Evolutionary conservation across 1,140 invertebrate species (phyloP), one percentile per base, ranked within the genome.

Genomic region (Plectus sambesii): DNA sequence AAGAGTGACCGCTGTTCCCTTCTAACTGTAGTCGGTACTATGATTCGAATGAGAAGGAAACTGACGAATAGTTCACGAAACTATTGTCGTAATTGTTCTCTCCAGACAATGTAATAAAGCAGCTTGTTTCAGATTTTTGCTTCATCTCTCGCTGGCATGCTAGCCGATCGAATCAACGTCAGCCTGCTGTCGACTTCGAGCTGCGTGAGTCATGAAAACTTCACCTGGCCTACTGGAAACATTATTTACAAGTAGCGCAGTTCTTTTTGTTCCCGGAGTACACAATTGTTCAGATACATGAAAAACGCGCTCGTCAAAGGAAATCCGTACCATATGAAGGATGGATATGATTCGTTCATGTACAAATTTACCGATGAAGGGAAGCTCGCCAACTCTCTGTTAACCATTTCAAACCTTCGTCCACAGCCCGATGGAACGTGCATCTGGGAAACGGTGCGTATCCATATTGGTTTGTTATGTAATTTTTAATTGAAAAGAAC

Each of bases 291-390:
- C 40, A 56, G 63, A 22, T 47, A 57, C 26, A 62, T 64, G 62
- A 51, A 53, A 40, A 35, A n/a, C 5, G 45, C 53, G n/a, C 60
- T 61, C 19, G 42, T 64, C 0, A 64, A 64, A 42, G 60, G 62
- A 15, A 64, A 64, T 53, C 62, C 63, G 2, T 60, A 61, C 37
- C 63, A 64, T 38, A 20, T 47, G 19, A 55, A 66, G 33, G 63
- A 65, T 40, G 63, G 61, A n/a, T 42, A 68, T 37, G 57, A 65
- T 22, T 63, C 60, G 0, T 67, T 65, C 29, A 66, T 66, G 43
- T 65, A 67, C 42, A 35, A 45, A 5, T 66, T 65, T 36, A 53
- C 61, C 9, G 47, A 58, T 30, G 40, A 63, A 9, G 62, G 62
- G 29, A 44, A 42, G 19, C 39, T 65, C 6, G 20, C 39, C 6